Evolutionary conservation across 2,113 vertebrate genomes (phyloP).

Genomic region (Triplophysa dalaica): DNA sequence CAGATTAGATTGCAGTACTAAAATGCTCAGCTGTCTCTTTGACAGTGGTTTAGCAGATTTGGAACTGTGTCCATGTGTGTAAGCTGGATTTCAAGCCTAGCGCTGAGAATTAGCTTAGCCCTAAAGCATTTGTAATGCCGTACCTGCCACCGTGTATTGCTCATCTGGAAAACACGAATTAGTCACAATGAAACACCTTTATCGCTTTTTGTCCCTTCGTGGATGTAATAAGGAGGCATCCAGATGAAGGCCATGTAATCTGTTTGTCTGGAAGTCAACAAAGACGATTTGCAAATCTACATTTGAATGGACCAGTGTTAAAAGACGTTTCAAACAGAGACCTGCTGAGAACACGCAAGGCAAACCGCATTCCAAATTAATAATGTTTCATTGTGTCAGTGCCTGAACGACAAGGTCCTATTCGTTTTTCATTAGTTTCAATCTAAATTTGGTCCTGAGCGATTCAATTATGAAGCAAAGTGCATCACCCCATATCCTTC

Average conservation of each 20-base stretch:
- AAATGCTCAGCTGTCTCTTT: conserved; percentile 24
- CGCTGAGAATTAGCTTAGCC: conserved; percentile 32
- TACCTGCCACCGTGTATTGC: conserved; percentile 26
- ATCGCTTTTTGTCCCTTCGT: background rate
- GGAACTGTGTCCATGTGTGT: conserved; percentile 2
- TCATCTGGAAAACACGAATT: conserved; percentile 4
- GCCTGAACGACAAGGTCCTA: conserved; percentile 2
- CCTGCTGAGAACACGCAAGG: background rate
- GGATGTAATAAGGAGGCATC: conserved; percentile 11
- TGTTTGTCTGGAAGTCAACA: conserved; percentile 23
- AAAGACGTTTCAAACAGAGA: background rate
- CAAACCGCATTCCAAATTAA: conserved; percentile 37
- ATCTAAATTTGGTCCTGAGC: background rate
- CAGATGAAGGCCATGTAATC: conserved; percentile 36
- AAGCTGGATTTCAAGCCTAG: conserved; percentile 33
- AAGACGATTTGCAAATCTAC: conserved; percentile 22
- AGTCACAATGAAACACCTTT: conserved; percentile 35
- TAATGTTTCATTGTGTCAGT: background rate
- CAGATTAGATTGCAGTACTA: conserved; percentile 21
- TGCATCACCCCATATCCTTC: background rate
- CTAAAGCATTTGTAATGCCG: conserved; percentile 26
- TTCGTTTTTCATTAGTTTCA: conserved; percentile 23
- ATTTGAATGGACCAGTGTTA: conserved; percentile 21
- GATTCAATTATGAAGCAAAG: background rate
- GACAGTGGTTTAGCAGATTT: conserved; percentile 34